Percentiles rank a stretch among this genome's conserved stretches.
These are phyloP conservation scores for Eonycteris spelaea DNA, from an alignment of 2,113 vertebrate genomes.

Conservation along the genomic window DNA sequence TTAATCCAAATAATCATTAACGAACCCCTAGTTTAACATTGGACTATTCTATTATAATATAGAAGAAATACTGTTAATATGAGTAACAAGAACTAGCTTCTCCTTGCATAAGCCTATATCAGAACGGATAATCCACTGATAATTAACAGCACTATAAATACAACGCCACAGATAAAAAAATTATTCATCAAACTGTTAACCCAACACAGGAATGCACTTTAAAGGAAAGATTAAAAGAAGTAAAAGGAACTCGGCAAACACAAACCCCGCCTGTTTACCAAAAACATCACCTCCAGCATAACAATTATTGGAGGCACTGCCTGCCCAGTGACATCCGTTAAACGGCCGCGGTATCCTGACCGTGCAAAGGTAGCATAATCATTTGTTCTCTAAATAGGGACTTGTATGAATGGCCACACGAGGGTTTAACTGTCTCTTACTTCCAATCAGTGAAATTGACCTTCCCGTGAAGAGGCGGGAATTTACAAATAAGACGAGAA, in stretches of 20 bases:
- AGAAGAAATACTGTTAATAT: background rate
- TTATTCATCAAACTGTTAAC: background rate
- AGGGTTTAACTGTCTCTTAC: constrained; percentile 69
- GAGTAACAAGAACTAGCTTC: background rate
- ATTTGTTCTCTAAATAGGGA: background rate
- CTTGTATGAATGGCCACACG: background rate
- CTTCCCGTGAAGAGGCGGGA: constrained; percentile 64
- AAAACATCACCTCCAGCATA: background rate
- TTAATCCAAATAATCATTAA: too few species aligned
- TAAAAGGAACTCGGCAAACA: background rate
- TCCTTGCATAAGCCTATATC: background rate
- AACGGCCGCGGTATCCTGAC: background rate
- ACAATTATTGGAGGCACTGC: background rate
- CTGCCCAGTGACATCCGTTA: background rate
- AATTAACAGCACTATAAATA: background rate
- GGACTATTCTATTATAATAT: background rate
- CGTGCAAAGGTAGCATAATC: background rate
- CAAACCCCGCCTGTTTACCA: background rate
- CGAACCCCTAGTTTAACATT: background rate
- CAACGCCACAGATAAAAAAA: too few species aligned
- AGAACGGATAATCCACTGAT: background rate
- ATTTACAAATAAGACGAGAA: constrained; percentile 75
- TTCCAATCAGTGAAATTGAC: constrained; percentile 72
- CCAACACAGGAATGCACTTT: background rate
- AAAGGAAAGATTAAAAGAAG: background rate